Percentiles rank a stretch among this genome's conserved stretches.
phyloP scores from a whole-genome alignment of 64 coral and sea anemone genomes.

The Actinia equina region DNA sequence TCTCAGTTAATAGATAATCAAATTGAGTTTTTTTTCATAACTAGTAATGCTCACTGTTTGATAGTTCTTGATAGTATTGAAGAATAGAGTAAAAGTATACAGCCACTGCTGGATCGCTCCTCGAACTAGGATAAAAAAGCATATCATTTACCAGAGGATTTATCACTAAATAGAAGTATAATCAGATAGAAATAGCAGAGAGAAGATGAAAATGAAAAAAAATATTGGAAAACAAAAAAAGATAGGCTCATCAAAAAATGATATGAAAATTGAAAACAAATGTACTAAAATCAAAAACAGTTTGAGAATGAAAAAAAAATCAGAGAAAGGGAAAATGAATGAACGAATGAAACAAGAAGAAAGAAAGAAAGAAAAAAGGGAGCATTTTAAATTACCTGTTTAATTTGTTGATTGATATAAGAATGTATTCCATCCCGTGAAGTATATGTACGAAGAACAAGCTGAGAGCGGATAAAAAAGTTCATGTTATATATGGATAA shows the following conservation, averaged over 20 bases:
- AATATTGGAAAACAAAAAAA: no score
- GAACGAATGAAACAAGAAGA: not conserved
- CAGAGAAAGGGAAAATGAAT: not conserved
- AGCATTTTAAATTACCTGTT: slow-evolving; percentile 49
- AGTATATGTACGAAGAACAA: slow-evolving; percentile 68
- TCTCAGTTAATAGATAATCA: no score
- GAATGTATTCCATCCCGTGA: slow-evolving; percentile 57
- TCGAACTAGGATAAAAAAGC: slow-evolving; percentile 60
- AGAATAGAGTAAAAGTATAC: slow-evolving; percentile 90
- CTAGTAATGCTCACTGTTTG: slow-evolving; percentile 38
- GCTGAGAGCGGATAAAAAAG: slow-evolving; percentile 23
- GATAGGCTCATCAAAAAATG: no score
- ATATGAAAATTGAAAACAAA: no score
- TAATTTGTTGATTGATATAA: slow-evolving; percentile 66
- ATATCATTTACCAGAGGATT: not conserved
- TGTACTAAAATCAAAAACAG: no score
- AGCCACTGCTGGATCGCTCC: slow-evolving; percentile 73
- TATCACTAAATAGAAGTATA: no score
- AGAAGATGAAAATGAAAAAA: no score
- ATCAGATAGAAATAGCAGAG: no score
- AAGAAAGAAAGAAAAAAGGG: not conserved
- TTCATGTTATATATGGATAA: not conserved
- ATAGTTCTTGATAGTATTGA: slow-evolving; percentile 79
- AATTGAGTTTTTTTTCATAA: no score
- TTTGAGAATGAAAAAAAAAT: no score